Base-by-base conservation (phyloP, 2,888 invertebrate genomes). In the Spicauda simplicius region DNA sequence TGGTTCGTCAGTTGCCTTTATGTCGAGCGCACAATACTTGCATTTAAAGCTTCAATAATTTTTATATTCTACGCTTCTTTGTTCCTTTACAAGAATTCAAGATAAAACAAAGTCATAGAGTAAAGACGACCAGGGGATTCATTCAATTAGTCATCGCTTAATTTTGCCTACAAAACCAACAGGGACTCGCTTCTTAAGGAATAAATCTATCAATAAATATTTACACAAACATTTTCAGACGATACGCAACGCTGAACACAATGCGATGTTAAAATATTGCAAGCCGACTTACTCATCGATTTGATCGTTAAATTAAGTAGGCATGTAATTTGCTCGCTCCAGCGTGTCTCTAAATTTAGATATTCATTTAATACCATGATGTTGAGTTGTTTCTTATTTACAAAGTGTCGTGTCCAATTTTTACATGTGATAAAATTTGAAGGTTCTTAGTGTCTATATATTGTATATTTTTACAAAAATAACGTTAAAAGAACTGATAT, bases 201-300 rank as follows among this genome's bases (percentile, higher is more conserved):
- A 89, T 90, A 89, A 88, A 86, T 86, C 85, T 86, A 87, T 90
- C 88, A 78, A 87, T 88, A 90, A 87, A 90, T 90, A 86, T 90
- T 88, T 87, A 88, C 83, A 80, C 78, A 76, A 80, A 82, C 82
- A 80, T 85, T 86, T 86, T 86, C 83, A 84, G 86, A 81, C 84
- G 86, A 80, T 82, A 80, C 83, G 87, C 87, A 79, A 80, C 84
- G 80, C 72, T 86, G 84, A 84, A 83, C 86, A 89, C 88, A 88
- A 90, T 88, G 79, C 74, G 81, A 77, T 76, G 81, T 81, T 87
- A 84, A 87, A 85, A 83, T 84, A 85, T 85, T 77, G 76, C 83
- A 81, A 79, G 74, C 81, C 75, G 76, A 77, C 82, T 86, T 78
- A 80, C 75, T 86, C 84, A 83, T 81, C 79, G 80, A 61, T 70